These are phyloP conservation scores for Piprites chloris DNA, from an alignment of 2,113 vertebrate species.

Conservation along the genomic window DNA sequence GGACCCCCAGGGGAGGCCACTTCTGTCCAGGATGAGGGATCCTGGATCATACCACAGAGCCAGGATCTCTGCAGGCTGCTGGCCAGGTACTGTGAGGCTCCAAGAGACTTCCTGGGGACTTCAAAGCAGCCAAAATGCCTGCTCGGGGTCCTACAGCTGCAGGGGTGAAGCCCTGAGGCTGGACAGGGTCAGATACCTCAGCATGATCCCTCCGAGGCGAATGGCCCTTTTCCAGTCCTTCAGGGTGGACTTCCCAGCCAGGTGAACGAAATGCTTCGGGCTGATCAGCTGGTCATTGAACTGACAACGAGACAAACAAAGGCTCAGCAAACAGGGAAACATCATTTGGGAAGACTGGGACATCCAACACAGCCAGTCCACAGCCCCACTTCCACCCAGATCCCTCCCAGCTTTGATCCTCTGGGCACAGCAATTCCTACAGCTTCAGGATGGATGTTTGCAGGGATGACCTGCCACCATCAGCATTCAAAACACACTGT, in stretches of 20 bases:
- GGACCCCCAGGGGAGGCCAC: background rate
- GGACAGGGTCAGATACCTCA: slow-evolving; percentile 77
- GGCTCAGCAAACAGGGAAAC: background rate
- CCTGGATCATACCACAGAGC: background rate
- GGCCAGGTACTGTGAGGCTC: background rate
- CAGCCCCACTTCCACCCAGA: background rate
- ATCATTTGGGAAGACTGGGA: background rate
- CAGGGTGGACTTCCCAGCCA: slow-evolving; percentile 92
- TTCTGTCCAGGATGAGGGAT: background rate
- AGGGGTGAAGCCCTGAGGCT: background rate
- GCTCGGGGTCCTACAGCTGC: background rate
- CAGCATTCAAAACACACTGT: background rate
- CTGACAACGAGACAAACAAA: slow-evolving; percentile 62
- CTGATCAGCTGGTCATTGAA: slow-evolving; percentile 94
- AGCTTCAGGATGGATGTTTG: background rate
- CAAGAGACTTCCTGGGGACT: background rate
- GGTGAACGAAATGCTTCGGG: slow-evolving; percentile 93
- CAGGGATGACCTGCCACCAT: background rate
- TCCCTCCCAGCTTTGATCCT: background rate
- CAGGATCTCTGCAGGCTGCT: background rate
- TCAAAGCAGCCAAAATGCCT: background rate
- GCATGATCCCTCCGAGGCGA: slow-evolving; percentile 92
- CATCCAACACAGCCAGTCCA: background rate
- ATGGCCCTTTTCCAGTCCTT: slow-evolving; percentile 98
- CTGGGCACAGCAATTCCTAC: background rate